Percentiles rank a stretch among this genome's conserved stretches.
phyloP scores from a whole-genome alignment of 2,797 vertebrate species.

The Smutsia gigantea region DNA sequence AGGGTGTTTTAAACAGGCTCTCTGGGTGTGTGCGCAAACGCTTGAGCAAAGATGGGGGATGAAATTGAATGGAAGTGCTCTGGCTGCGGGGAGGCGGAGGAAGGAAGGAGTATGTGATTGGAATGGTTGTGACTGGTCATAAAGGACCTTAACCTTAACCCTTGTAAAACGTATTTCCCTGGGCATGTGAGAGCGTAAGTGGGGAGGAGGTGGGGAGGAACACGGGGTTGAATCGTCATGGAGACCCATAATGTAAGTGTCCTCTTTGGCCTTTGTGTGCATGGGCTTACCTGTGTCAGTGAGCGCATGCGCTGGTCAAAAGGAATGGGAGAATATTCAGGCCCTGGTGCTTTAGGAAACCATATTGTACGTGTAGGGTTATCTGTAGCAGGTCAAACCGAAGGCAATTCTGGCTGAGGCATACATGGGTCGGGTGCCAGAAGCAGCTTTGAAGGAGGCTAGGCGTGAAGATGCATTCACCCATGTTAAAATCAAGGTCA shows the following conservation, averaged over 20 bases:
- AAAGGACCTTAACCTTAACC: not conserved
- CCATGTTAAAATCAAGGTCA: not conserved
- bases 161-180: not conserved
- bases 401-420: not conserved
- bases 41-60: too few relatives aligned
- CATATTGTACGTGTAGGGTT: not conserved
- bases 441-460: not conserved
- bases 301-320: not conserved
- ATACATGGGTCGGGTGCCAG: not conserved
- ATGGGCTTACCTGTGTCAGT: too few relatives aligned
- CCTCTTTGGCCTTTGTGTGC: not conserved
- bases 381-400: not conserved
- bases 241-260: not conserved
- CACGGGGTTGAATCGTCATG: not conserved
- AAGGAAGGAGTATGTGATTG: not conserved
- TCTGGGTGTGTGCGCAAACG: not conserved
- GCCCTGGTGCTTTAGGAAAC: not conserved
- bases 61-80: too few relatives aligned
- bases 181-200: too few relatives aligned
- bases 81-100: too few relatives aligned
- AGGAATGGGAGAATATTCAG: not conserved
- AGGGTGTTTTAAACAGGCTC: not conserved
- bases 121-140: not conserved
- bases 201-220: not conserved
- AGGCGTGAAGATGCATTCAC: not conserved